Conservation (phyloP, 2,888 invertebrate genomes). For the Oscheius sp. region DNA sequence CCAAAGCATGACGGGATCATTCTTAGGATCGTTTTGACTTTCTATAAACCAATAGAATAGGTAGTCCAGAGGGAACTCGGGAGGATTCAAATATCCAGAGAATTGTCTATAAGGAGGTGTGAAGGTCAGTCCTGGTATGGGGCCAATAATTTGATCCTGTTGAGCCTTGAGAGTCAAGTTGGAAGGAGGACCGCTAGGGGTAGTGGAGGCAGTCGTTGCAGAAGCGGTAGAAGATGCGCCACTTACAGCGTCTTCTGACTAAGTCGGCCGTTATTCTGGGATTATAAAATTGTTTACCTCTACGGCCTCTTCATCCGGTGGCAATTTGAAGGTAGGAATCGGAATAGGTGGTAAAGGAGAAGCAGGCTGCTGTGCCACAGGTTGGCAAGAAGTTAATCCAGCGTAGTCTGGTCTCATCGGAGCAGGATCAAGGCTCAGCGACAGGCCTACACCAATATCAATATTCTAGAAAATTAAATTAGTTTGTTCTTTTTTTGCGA, state of each 20-base stretch:
- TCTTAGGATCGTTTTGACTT: conserved; percentile 69
- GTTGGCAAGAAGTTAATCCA: conserved; percentile 28
- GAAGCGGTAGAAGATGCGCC: neutral
- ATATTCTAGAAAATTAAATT: conserved; percentile 6
- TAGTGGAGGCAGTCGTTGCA: neutral
- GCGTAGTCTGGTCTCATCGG: conserved; percentile 16
- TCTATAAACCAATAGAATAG: conserved; percentile 59
- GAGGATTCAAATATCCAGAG: conserved; percentile 52
- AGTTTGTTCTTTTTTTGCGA: neutral
- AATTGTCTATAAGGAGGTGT: conserved; percentile 49
- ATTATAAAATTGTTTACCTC: too few relatives aligned
- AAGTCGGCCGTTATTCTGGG: too few relatives aligned
- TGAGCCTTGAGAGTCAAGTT: conserved; percentile 40
- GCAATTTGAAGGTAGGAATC: conserved; percentile 24
- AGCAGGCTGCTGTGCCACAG: conserved; percentile 39
- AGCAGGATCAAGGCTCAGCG: conserved; percentile 5
- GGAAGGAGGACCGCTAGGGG: neutral
- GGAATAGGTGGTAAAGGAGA: conserved; percentile 40
- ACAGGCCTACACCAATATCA: conserved; percentile 14
- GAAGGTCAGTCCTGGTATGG: conserved; percentile 51
- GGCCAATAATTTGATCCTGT: conserved; percentile 41
- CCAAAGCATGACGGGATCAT: conserved; percentile 74
- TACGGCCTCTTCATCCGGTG: neutral
- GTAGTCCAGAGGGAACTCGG: conserved; percentile 42
- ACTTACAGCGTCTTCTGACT: too few relatives aligned